Conservation (phyloP, 2,888 invertebrate genomes). For the Silvanus unidentatus region DNA sequence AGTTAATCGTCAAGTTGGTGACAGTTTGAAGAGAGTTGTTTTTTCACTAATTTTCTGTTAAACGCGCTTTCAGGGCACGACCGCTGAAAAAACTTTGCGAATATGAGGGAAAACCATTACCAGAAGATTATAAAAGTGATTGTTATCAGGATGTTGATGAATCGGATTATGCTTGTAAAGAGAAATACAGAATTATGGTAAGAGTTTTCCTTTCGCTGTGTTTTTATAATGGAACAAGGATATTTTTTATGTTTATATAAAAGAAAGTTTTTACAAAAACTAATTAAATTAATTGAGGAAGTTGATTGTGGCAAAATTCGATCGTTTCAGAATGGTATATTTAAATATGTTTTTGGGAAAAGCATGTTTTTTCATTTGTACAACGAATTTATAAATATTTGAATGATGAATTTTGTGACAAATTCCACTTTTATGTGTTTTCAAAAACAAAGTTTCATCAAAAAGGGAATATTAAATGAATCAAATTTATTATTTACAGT, state of each 20-base stretch:
- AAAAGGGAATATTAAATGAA: too few relatives aligned
- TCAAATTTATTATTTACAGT: too few relatives aligned
- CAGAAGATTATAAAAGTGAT: constrained; percentile 69
- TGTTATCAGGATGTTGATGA: constrained; percentile 77
- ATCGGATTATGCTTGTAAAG: constrained; percentile 72
- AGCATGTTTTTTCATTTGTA: too few relatives aligned
- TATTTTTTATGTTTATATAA: neutral
- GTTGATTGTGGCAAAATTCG: too few relatives aligned
- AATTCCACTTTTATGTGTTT: too few relatives aligned
- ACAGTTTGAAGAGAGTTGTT: neutral
- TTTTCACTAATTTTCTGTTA: constrained; percentile 1
- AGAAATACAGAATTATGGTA: constrained; percentile 75
- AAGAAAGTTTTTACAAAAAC: too few relatives aligned
- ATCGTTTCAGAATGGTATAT: too few relatives aligned
- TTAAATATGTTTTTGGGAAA: too few relatives aligned
- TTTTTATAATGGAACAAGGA: neutral
- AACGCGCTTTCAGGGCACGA: constrained; percentile 47
- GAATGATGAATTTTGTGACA: too few relatives aligned
- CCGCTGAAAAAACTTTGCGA: constrained; percentile 69
- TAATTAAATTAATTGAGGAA: too few relatives aligned
- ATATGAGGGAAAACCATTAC: constrained; percentile 63
- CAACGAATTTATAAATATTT: too few relatives aligned
- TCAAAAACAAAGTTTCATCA: too few relatives aligned
- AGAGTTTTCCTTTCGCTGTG: constrained; percentile 32
- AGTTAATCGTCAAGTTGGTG: constrained; percentile 61